Conservation (phyloP, 2,113 vertebrate genomes). For the Anthoscopus minutus region DNA sequence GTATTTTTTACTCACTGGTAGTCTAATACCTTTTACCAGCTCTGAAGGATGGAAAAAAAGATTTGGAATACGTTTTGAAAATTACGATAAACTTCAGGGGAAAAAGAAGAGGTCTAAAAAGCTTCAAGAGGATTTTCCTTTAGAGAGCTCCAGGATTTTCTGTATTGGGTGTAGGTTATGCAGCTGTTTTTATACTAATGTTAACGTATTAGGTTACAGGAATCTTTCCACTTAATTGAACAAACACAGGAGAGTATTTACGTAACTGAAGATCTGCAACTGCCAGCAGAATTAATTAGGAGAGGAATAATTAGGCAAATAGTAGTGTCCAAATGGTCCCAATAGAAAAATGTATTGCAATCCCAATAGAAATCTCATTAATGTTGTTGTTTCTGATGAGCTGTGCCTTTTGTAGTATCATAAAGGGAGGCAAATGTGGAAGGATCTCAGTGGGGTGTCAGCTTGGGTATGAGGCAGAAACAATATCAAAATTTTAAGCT, state of each 20-base stretch:
- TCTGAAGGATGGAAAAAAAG: neutral
- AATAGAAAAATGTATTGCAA: slow-evolving; percentile 8
- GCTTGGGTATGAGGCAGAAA: slow-evolving; percentile 22
- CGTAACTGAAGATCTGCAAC: slow-evolving; percentile 12
- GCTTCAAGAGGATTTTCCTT: neutral
- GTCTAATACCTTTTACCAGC: neutral
- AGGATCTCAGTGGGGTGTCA: slow-evolving; percentile 11
- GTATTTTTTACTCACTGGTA: neutral
- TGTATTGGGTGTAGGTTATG: neutral
- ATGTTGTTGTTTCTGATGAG: neutral
- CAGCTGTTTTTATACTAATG: neutral
- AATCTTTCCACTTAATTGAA: slow-evolving; percentile 44
- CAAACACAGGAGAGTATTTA: slow-evolving; percentile 46
- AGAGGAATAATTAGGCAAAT: slow-evolving; percentile 46
- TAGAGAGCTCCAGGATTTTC: neutral
- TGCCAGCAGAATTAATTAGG: slow-evolving; percentile 51
- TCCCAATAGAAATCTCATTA: slow-evolving; percentile 40
- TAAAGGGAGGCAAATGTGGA: neutral
- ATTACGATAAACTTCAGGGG: neutral
- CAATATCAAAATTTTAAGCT: slow-evolving; percentile 37
- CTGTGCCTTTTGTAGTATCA: neutral
- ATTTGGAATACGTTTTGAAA: neutral
- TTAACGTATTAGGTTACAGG: slow-evolving; percentile 27
- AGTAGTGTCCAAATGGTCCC: slow-evolving; percentile 20
- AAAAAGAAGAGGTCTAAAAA: neutral